These are phyloP conservation scores for Ispidina picta DNA, from an alignment of 2,797 vertebrate species.

Conservation along the genomic window DNA sequence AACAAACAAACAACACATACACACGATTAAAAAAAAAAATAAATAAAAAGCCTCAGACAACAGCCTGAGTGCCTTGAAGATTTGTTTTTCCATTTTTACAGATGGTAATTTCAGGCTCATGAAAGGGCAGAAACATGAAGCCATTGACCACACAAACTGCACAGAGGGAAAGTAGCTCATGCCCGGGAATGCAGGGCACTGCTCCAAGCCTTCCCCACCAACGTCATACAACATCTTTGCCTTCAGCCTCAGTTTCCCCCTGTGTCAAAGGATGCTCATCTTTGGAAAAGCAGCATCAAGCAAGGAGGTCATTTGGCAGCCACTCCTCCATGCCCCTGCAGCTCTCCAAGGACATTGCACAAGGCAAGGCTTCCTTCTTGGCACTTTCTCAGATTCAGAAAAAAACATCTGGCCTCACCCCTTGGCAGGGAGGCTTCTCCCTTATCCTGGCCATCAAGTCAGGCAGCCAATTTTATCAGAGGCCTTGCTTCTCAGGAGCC, in stretches of 20 bases:
- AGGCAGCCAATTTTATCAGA: neutral
- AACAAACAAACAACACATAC: neutral
- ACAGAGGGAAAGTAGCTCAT: neutral
- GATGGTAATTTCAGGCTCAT: slow-evolving; percentile 34
- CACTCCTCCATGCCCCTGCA: neutral
- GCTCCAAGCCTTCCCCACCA: neutral
- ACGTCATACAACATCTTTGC: neutral
- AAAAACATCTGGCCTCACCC: slow-evolving; percentile 12
- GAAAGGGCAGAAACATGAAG: neutral
- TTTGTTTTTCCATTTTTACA: neutral
- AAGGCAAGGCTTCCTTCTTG: slow-evolving; percentile 27
- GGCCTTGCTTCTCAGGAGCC: neutral
- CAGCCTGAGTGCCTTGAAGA: slow-evolving; percentile 14
- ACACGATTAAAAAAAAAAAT: no score
- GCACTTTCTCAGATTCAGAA: slow-evolving; percentile 1
- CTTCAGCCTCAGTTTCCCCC: neutral
- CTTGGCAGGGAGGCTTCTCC: slow-evolving; percentile 20
- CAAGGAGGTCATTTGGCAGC: neutral
- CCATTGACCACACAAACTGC: neutral
- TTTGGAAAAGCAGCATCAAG: neutral
- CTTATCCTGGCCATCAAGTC: slow-evolving; percentile 27
- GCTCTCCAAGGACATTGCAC: neutral
- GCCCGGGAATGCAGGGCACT: neutral
- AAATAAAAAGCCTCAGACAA: neutral
- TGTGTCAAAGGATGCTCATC: neutral